phyloP scores from a whole-genome alignment of 2,113 vertebrate species.

The Blennius ocellaris region DNA sequence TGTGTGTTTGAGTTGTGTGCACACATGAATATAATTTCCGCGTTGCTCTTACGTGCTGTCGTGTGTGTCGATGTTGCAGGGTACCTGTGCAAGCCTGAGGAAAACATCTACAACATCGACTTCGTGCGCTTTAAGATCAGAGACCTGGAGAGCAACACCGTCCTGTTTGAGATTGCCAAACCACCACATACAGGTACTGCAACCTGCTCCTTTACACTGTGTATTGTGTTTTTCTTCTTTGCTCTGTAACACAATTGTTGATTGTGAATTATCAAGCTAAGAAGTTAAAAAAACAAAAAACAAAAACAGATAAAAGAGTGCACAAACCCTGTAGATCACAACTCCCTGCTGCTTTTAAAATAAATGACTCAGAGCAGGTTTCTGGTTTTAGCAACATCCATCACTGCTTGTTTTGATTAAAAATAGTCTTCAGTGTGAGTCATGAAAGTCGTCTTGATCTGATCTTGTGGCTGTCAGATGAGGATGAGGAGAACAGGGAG shows the following conservation, averaged over 20 bases:
- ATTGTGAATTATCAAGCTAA: neutral
- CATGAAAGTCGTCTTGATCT: constrained; percentile 8
- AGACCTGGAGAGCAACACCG: constrained; percentile 91
- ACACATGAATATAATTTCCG: neutral
- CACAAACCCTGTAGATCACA: neutral
- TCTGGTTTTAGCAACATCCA: neutral
- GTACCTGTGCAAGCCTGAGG: constrained; percentile 93
- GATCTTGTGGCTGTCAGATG: constrained; percentile 64
- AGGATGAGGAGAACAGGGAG: constrained; percentile 82
- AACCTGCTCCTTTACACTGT: neutral
- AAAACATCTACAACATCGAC: constrained; percentile 93
- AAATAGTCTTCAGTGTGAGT: constrained; percentile 8
- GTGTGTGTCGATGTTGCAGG: constrained; percentile 69
- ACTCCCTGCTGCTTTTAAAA: neutral
- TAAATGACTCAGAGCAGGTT: neutral
- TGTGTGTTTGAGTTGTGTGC: neutral
- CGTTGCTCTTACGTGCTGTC: too few species aligned
- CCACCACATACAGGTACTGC: constrained; percentile 86
- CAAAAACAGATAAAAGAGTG: neutral
- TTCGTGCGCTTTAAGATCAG: constrained; percentile 96
- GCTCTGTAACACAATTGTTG: neutral
- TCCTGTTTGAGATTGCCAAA: constrained; percentile 96
- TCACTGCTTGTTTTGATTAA: neutral
- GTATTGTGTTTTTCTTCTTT: neutral
- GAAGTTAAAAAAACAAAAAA: too few species aligned